Base-by-base conservation (phyloP, 2,888 invertebrate genomes). In the Sthenelais limicola region DNA sequence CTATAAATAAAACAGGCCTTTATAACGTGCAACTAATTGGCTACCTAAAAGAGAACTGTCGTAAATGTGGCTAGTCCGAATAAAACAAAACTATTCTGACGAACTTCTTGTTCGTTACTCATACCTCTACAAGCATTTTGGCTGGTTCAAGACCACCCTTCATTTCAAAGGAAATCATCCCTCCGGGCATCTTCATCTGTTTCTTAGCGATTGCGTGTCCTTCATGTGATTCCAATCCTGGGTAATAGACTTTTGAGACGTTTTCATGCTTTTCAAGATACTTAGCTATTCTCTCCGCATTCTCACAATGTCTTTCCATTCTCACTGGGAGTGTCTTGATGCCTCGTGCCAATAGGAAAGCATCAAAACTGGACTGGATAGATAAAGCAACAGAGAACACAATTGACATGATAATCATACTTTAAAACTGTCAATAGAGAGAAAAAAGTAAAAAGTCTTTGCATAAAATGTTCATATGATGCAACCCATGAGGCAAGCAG, bases 241-340 rank as follows among this genome's bases (percentile, higher is more conserved):
- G 96, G 89, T 96, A 95, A 72, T 93, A 81, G 30, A 79, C 75
- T 15, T 15, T 33, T 4, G 15, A 21, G n/a, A 78, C 74, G 24
- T 51, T 71, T 0, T 70, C 72, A 38, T 77, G 75, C 3, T n/a
- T 28, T 74, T 94, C 93, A 67, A 99, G 89, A 89, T 91, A 97
- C 78, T 92, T 90, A 0, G 95, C 98, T 43, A 98, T 91, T 0
- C 90, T 89, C 71, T 95, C 81, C 0, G 93, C 92, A 78, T 93
- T 97, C 75, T 91, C 91, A 88, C 92, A 93, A 87, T 98, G 97
- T 79, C 93, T 92, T 78, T 93, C 91, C 98, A 99, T 98, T 71
- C 98, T 91, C 32, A 98, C 82, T 4, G 94, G 93, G 32, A 99
- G 90, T 0, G 98, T 99, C 89, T 98, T 98, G 74, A 98, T 89